A percentile compares a stretch with the other conserved stretches of the same genome.
These are phyloP conservation scores for Eurystomus glaucurus DNA, from an alignment of 2,797 vertebrate species.

Conservation along the genomic window DNA sequence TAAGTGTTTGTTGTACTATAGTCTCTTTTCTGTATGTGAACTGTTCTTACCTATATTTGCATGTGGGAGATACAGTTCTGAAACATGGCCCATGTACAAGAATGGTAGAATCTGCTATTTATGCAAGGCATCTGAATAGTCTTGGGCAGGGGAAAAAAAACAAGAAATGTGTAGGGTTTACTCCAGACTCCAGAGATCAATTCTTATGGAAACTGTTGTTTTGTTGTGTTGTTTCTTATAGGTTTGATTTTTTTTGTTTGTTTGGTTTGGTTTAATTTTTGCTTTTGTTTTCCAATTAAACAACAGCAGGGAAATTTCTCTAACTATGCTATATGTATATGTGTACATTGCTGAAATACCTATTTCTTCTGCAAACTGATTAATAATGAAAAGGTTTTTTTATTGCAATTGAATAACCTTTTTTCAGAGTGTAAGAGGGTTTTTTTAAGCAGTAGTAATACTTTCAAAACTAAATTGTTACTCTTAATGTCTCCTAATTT, in stretches of 20 bases:
- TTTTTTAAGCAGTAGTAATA: background rate
- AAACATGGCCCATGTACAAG: background rate
- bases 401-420: background rate
- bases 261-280: background rate
- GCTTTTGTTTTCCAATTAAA: background rate
- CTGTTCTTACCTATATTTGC: fast-evolving
- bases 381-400: background rate
- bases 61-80: background rate
- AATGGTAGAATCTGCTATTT: background rate
- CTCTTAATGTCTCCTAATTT: background rate
- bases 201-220: background rate
- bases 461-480: background rate
- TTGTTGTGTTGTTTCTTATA: background rate
- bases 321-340: background rate
- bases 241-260: background rate
- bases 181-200: background rate
- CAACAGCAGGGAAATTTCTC: background rate
- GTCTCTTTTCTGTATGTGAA: background rate
- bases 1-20: fast-evolving
- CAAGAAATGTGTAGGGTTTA: background rate
- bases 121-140: background rate
- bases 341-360: background rate
- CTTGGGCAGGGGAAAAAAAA: fast-evolving
- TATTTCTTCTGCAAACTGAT: background rate
- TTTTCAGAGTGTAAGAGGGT: background rate